Evolutionary conservation across 2,888 invertebrate genomes (phyloP), one percentile per base, ranked within the genome.

Genomic region (Sesia apiformis): DNA sequence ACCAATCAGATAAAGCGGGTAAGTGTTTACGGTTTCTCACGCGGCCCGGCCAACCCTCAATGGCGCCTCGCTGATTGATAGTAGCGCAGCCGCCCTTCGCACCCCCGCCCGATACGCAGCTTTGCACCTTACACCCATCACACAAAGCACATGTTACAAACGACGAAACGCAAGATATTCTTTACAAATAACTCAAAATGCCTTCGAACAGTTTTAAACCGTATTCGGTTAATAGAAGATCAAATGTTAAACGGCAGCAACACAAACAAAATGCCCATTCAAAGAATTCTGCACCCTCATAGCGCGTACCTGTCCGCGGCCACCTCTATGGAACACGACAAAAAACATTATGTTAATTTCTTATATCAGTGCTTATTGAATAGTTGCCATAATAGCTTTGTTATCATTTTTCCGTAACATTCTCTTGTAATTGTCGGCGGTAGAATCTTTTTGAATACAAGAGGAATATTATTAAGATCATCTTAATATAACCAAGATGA

Each of bases 11-110:
- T 89, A 86, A 87, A 81, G 76, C 76, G 83, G 79, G 84, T 86
- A 88, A 87, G 87, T 87, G 87, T 89, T 89, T 88, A 89, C 87
- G 80, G 84, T 83, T 88, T 88, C 89, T 89, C 87, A 89, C 87
- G 85, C 83, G 76, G 76, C 78, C 76, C 74, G 79, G 70, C 82
- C 84, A 86, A 80, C 87, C 87, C 87, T 89, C 87, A 86, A 88
- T 89, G 88, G 89, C 89, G 88, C 88, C 89, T 83, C 71, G 70
- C 85, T 89, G 89, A 89, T 89, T 87, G 87, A 88, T 88, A 87
- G 83, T 81, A 81, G 78, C 76, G 76, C 66, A 71, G 69, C 73
- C 81, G 76, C 76, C 77, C 83, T 82, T 83, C 79, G 75, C 82
- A 81, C 82, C 81, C 81, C 59, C 51, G 3, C 7, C 7, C 51